These are phyloP conservation scores for Cheilinus undulatus DNA, from an alignment of 2,113 vertebrate species.

Conservation along the genomic window DNA sequence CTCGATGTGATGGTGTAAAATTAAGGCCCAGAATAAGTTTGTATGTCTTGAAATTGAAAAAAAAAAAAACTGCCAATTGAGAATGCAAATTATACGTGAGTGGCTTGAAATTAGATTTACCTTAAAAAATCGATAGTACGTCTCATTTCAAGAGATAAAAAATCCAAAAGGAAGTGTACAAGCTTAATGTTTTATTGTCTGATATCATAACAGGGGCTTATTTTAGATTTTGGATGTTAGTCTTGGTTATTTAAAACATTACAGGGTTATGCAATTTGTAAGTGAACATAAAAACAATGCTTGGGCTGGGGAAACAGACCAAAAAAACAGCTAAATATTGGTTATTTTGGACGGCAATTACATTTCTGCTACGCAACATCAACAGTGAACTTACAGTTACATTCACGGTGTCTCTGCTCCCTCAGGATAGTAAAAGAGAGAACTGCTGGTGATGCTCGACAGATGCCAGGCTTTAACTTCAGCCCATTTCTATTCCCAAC, in stretches of 20 bases:
- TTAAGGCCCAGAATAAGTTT: too few relatives aligned
- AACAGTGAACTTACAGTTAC: background rate
- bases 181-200: too few relatives aligned
- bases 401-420: background rate
- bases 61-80: too few relatives aligned
- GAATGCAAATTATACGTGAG: too few relatives aligned
- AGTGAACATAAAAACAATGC: background rate
- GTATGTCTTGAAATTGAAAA: too few relatives aligned
- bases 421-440: background rate
- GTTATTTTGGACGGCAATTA: constrained; percentile 6
- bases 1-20: too few relatives aligned
- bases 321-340: constrained; percentile 15
- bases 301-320: background rate
- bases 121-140: too few relatives aligned
- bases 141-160: too few relatives aligned
- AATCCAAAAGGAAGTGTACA: too few relatives aligned
- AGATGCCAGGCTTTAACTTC: constrained; percentile 35
- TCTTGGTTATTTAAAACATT: background rate
- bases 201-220: too few relatives aligned
- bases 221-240: too few relatives aligned
- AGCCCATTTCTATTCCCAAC: constrained; percentile 28
- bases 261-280: background rate
- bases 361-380: background rate
- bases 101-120: too few relatives aligned
- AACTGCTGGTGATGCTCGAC: constrained; percentile 17